Base-by-base conservation (phyloP, 2,888 invertebrate genomes). In the Drosophila falleni region DNA sequence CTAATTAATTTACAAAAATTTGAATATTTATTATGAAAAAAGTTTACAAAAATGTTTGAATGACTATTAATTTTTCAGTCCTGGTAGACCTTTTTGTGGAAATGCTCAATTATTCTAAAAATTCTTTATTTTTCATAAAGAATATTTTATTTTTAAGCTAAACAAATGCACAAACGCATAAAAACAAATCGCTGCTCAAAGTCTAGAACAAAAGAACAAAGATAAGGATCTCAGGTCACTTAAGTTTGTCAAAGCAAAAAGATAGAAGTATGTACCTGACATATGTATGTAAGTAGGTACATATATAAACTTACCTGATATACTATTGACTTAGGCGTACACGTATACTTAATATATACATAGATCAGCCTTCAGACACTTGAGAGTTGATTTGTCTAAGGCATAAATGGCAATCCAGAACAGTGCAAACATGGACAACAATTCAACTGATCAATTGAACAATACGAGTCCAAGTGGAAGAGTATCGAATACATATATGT, bases 351-450 rank as follows among this genome's bases (percentile, higher is more conserved):
- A 54, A 46, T 63, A 19, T 15, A 10, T 41, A 31, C 11, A 26
- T 15, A 15, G 50, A 49, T 50, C 59, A 65, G 65, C 74, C 68
- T 74, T 73, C 67, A 31, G 55, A 39, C 67, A 68, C 74, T 66
- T 31, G 19, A 69, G 26, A 46, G 33, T 6, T 56, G 29, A 26
- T 16, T 23, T 69, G 26, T 51, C 70, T 55, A 53, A 53, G 74
- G 69, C 74, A 74, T 50, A 70, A 71, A 71, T 76, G 62, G 59
- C 77, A 59, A 75, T 71, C 58, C 76, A 60, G 66, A 70, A 75
- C 51, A 35, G 39, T 60, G 59, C 76, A 75, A 65, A 74, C 53
- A 74, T 61, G 61, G 63, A 41, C n/a, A 54, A 46, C 46, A 63
- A 46, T 55, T 47, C 53, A 29, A 55, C 33, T 58, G 46, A 37